Base-by-base conservation (phyloP, 2,888 invertebrate species). In the Lasioglossum zephyrum region DNA sequence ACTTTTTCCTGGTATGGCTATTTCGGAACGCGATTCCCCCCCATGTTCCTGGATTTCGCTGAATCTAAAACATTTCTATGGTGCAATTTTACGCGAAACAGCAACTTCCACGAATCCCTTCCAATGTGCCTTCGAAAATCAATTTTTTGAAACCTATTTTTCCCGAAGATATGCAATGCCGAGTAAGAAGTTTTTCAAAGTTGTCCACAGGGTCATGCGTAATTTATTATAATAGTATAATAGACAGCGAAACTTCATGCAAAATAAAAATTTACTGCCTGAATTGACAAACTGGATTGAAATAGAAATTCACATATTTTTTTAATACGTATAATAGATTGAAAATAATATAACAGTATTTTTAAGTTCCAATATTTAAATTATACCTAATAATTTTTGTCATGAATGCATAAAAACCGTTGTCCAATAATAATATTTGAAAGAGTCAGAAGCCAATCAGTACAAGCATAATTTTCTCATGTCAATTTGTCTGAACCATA, bases 21-120 rank as follows among this genome's bases (percentile, higher is more conserved):
- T 53, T 83, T 36, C 66, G 22, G 60, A 73, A 69, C 57, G 73
- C 63, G 49, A 41, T 75, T 72, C 69, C 63, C 53, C 53, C 26
- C 69, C 69, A 11, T 69, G 22, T 69, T 36, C 18, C 22, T 8
- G 39, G 31, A 31, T 31, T 39, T 39, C 69, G 69, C 36, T 36
- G 69, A 69, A 69, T 69, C 39, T 22, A 39, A 69, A 57, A 63
- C 63, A 63, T 63, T 63, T 31, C 63, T 18, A 63, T 63, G 63
- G 63, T 31, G 31, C 18, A 63, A 31, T 63, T 63, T 63, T 8
- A 2, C 63, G 31, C 31, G 31, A 13, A 31, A 18, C 31, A 31
- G 31, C 31, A 63, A 31, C 31, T 31, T 63, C 31, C 31, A 18
- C 18, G 31, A 31, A 63, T 13, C 18, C 63, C 6, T 16, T 6